Conservation (phyloP, 2,888 invertebrate genomes). For the Trimorus sp. region DNA sequence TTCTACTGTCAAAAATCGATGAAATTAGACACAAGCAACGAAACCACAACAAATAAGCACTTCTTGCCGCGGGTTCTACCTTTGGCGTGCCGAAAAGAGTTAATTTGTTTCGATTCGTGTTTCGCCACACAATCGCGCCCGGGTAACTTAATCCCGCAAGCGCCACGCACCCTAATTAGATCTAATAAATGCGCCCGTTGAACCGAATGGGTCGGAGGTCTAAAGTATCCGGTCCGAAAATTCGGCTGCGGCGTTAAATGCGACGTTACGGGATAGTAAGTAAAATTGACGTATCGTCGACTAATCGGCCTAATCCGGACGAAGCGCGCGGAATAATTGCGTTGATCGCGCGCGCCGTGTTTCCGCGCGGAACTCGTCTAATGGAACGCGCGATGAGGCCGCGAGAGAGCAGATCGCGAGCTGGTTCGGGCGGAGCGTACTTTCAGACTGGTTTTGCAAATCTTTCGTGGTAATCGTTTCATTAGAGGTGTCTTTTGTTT, state of each 20-base stretch:
- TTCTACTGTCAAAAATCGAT: too few relatives aligned
- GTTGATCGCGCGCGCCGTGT: conserved; percentile 73
- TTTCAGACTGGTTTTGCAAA: too few relatives aligned
- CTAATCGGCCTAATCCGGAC: conserved; percentile 80
- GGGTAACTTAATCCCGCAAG: conserved; percentile 48
- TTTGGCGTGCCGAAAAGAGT: background rate
- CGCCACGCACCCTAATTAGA: conserved; percentile 54
- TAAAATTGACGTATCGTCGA: conserved; percentile 60
- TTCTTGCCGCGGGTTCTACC: too few relatives aligned
- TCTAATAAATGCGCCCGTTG: conserved; percentile 45
- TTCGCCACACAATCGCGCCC: conserved; percentile 37
- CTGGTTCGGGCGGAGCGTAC: too few relatives aligned
- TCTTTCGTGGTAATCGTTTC: too few relatives aligned
- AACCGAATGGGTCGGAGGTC: conserved; percentile 41
- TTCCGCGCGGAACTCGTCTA: too few relatives aligned
- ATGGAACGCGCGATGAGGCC: too few relatives aligned
- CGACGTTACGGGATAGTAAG: conserved; percentile 54
- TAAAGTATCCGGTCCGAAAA: conserved; percentile 48
- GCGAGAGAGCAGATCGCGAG: background rate
- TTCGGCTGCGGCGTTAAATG: conserved; percentile 46
- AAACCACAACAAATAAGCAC: too few relatives aligned
- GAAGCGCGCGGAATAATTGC: conserved; percentile 78
- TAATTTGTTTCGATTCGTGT: conserved; percentile 25
- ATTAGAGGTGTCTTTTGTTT: too few relatives aligned
- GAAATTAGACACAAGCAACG: too few relatives aligned